Conservation (phyloP, 2,797 vertebrate species). For the Balearica regulorum region DNA sequence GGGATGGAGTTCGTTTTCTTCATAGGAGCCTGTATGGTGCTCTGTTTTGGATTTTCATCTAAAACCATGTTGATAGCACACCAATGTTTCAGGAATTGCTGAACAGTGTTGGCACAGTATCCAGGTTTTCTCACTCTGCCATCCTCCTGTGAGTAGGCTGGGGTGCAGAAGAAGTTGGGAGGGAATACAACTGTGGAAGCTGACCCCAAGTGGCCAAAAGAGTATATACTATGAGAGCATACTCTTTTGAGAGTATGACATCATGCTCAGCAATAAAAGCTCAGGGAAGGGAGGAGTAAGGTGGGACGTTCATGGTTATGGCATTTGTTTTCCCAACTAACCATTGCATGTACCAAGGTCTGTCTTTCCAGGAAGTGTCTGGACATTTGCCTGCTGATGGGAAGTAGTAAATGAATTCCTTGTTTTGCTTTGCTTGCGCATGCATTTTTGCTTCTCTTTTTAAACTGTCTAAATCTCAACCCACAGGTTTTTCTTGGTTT, state of each 20-base stretch:
- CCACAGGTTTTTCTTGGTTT: neutral
- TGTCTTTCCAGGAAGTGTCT: neutral
- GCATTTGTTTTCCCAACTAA: neutral
- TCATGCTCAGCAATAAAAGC: neutral
- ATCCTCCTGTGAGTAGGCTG: neutral
- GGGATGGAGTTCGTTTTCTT: neutral
- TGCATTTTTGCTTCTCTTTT: neutral
- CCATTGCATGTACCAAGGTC: fast-evolving
- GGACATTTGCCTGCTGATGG: neutral
- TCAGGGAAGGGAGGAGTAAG: neutral
- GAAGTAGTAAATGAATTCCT: neutral
- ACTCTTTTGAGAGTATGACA: no score
- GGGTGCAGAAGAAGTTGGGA: neutral
- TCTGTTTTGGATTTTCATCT: neutral
- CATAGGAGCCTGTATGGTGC: neutral
- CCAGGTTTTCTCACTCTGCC: neutral
- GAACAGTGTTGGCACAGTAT: neutral
- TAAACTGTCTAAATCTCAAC: neutral
- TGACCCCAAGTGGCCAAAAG: neutral
- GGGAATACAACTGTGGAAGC: neutral
- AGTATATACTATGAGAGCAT: neutral
- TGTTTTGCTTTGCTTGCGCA: neutral
- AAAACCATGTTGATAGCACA: neutral
- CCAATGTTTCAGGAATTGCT: neutral
- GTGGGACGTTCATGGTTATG: neutral